A percentile compares a stretch with the other conserved stretches of the same genome.
Conservation (phyloP, 2,113 vertebrate species). For the Oenanthe oenanthe region DNA sequence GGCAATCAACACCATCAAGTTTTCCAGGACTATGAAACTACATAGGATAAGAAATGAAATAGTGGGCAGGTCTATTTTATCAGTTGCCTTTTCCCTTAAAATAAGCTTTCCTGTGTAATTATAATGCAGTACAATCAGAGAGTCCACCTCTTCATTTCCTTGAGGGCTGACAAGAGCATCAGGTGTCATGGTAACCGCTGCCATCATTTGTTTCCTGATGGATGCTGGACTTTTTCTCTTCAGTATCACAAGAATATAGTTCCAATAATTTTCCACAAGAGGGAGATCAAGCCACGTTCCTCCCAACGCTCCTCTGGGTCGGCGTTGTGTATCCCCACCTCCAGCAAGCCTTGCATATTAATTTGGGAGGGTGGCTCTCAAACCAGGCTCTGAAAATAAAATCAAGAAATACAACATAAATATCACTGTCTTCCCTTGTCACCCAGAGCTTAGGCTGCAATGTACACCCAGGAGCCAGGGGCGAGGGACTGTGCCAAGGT, state of each 20-base stretch:
- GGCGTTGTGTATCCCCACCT: neutral
- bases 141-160: constrained; percentile 64
- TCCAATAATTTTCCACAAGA: constrained; percentile 63
- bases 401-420: neutral
- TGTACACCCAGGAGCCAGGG: accelerated
- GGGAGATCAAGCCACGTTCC: constrained; percentile 65
- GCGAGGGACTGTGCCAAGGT: accelerated
- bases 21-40: constrained; percentile 92
- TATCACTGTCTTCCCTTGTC: neutral
- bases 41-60: constrained; percentile 85
- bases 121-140: constrained; percentile 83
- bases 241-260: neutral
- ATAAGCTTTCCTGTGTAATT: constrained; percentile 90
- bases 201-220: constrained; percentile 50
- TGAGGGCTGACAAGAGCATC: neutral
- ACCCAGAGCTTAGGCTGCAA: neutral
- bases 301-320: constrained; percentile 6
- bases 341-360: neutral
- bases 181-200: neutral
- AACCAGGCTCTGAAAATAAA: constrained; percentile 47
- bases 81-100: constrained; percentile 64
- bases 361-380: neutral
- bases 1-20: constrained; percentile 90
- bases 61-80: constrained; percentile 72
- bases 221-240: neutral